Evolutionary conservation across 2,888 invertebrate species (phyloP).

Genomic region (Lochmaea crataegi): DNA sequence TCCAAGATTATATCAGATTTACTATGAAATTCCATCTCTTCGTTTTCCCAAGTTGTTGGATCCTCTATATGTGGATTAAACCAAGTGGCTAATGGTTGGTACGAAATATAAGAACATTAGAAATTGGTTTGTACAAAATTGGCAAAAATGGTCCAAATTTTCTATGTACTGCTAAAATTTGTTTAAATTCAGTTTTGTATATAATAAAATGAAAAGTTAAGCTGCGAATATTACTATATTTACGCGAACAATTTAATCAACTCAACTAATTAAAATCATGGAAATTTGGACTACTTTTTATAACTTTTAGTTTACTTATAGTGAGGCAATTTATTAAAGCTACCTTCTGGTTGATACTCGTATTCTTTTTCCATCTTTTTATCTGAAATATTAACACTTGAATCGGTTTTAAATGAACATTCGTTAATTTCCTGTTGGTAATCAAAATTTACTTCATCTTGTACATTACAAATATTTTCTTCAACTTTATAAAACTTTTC

Average conservation of each 20-base stretch:
- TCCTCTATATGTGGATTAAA: not conserved
- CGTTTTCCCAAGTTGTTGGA: not conserved
- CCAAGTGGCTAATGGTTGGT: not conserved
- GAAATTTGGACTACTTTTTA: not conserved
- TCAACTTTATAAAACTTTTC: not conserved
- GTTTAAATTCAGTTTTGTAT: too few species aligned
- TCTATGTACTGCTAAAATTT: too few species aligned
- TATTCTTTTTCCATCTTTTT: not conserved
- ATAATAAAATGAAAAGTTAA: too few species aligned
- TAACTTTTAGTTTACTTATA: not conserved
- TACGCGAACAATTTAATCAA: too few species aligned
- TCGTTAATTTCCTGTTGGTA: not conserved
- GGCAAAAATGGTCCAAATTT: not conserved
- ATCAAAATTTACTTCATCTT: not conserved
- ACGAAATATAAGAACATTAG: not conserved
- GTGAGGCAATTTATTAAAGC: not conserved
- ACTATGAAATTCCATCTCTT: not conserved
- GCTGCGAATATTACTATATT: too few species aligned
- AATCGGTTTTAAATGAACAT: not conserved
- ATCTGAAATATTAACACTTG: not conserved
- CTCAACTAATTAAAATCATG: not conserved
- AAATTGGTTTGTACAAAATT: not conserved
- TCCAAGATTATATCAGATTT: not conserved
- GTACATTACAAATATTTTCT: not conserved
- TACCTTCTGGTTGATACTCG: conserved; percentile 2